Conservation (phyloP, 2,113 vertebrate genomes). For the Cranoglanis bouderius region DNA sequence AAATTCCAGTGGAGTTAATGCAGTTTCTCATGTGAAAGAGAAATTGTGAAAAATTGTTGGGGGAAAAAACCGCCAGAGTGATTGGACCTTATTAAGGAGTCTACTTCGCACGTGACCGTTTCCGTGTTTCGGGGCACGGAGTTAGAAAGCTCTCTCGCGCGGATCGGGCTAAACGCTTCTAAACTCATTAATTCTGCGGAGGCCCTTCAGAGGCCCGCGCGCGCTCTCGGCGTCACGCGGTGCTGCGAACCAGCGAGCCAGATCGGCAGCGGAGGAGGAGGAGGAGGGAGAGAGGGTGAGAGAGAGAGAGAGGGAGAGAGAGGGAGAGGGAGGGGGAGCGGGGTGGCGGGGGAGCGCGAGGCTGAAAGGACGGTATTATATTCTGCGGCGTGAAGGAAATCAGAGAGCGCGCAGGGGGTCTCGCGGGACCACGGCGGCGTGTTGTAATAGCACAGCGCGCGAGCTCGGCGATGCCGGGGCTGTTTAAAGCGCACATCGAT, state of each 20-base stretch:
- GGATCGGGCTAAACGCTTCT: constrained; percentile 59
- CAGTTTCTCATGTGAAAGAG: background rate
- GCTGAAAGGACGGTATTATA: constrained; percentile 61
- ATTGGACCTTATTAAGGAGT: background rate
- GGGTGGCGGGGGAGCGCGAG: constrained; percentile 23
- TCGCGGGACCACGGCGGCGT: constrained; percentile 51
- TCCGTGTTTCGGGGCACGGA: background rate
- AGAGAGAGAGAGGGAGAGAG: constrained; percentile 28
- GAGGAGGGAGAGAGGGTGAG: constrained; percentile 22
- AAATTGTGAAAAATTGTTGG: too few species aligned
- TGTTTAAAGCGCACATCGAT: constrained; percentile 48
- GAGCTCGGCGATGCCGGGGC: constrained; percentile 49
- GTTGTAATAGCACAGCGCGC: constrained; percentile 53
- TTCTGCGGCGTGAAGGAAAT: constrained; percentile 60
- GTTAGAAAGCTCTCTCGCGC: constrained; percentile 54
- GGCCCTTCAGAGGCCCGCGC: constrained; percentile 50
- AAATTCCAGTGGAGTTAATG: background rate
- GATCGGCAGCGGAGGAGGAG: constrained; percentile 34
- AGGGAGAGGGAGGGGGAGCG: constrained; percentile 44
- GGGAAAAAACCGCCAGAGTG: background rate
- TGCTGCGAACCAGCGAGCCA: constrained; percentile 27
- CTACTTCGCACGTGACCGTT: background rate
- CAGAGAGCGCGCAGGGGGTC: constrained; percentile 52
- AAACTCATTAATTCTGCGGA: constrained; percentile 63
- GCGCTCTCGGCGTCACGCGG: constrained; percentile 26